Evolutionary conservation across 2,113 vertebrate species (phyloP).

Genomic region (Xiphophorus hellerii): DNA sequence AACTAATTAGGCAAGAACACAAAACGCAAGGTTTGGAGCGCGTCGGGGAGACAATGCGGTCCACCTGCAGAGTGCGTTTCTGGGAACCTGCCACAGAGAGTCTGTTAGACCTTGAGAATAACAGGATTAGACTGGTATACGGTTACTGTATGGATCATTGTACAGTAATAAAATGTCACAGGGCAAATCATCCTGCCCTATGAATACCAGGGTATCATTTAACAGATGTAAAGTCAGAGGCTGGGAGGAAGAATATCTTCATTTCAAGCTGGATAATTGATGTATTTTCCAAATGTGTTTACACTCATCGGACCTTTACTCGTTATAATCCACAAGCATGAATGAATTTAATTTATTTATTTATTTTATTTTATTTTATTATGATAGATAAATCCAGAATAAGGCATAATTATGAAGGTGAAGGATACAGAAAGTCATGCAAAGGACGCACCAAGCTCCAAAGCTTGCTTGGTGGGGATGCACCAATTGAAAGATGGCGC

Average conservation of each 20-base stretch:
- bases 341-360: neutral
- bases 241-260: neutral
- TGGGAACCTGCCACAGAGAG: constrained; percentile 2
- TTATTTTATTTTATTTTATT: neutral
- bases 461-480: no score
- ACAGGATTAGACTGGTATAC: constrained; percentile 11
- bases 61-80: constrained; percentile 1
- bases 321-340: neutral
- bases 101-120: constrained; percentile 12
- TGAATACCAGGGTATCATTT: constrained; percentile 15
- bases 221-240: constrained; percentile 9
- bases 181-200: constrained; percentile 8
- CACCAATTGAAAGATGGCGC: neutral
- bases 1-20: constrained; percentile 27
- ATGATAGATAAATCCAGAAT: neutral
- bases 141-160: constrained; percentile 14
- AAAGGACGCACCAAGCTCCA: neutral
- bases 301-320: neutral
- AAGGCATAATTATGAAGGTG: no score
- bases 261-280: neutral
- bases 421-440: neutral
- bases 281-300: neutral
- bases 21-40: constrained; percentile 3
- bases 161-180: constrained; percentile 24
- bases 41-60: constrained; percentile 5